phyloP scores from a whole-genome alignment of 2,888 invertebrate species.

The Ectemnius cavifrons region DNA sequence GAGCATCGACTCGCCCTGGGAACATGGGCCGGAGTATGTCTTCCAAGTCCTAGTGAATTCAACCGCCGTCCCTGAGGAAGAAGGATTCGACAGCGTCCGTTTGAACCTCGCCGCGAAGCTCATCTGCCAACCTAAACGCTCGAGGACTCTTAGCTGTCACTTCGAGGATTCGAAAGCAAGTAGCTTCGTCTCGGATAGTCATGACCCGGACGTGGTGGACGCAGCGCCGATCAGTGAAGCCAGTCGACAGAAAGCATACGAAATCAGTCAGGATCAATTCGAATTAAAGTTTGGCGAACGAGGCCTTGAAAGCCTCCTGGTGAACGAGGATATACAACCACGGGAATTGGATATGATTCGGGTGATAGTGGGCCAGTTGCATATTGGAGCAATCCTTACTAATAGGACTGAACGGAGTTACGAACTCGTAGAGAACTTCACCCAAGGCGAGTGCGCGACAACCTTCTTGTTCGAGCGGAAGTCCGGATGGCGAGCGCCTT shows the following conservation, averaged over 20 bases:
- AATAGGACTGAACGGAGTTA: constrained; percentile 47
- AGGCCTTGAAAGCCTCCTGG: constrained; percentile 59
- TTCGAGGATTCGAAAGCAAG: constrained; percentile 60
- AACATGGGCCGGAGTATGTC: constrained; percentile 63
- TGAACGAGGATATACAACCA: constrained; percentile 55
- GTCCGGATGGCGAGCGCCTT: neutral
- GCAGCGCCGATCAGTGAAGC: constrained; percentile 14
- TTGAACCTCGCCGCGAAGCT: constrained; percentile 57
- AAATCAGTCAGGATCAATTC: constrained; percentile 57
- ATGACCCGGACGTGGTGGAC: constrained; percentile 17
- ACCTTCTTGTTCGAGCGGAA: constrained; percentile 47
- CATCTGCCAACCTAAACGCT: constrained; percentile 54
- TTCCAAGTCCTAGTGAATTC: constrained; percentile 65
- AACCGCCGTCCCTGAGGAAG: constrained; percentile 64
- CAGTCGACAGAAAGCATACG: constrained; percentile 44
- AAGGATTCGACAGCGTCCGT: constrained; percentile 29
- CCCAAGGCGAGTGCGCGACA: constrained; percentile 61
- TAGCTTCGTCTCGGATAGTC: constrained; percentile 51
- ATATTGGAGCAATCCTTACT: constrained; percentile 52
- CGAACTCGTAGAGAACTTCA: constrained; percentile 59
- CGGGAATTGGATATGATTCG: constrained; percentile 59
- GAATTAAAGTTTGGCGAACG: constrained; percentile 62
- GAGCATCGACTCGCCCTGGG: constrained; percentile 59
- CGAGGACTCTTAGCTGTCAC: constrained; percentile 43
- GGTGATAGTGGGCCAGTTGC: constrained; percentile 59